These are phyloP conservation scores for Drepanosiphum platanoidis DNA, from an alignment of 2,888 invertebrate genomes.

Conservation along the genomic window DNA sequence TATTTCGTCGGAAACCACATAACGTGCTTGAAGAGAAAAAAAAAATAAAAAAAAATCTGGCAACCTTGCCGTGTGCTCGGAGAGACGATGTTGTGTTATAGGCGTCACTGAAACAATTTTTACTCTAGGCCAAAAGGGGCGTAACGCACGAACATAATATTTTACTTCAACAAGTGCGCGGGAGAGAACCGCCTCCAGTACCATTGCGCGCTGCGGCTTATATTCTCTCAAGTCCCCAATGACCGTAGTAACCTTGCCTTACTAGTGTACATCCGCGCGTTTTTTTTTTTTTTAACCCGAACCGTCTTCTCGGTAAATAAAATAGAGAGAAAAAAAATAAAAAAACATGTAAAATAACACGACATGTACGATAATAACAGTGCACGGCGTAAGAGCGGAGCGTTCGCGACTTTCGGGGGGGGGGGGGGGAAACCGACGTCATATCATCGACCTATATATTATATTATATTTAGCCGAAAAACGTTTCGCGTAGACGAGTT, in stretches of 20 bases:
- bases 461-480: too few species aligned
- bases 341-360: conserved; percentile 2
- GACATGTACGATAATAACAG: conserved; percentile 4
- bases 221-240: conserved; percentile 22
- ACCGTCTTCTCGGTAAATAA: conserved; percentile 37
- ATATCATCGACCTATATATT: too few species aligned
- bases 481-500: too few species aligned
- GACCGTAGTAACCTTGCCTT: conserved; percentile 52
- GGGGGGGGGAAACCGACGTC: too few species aligned
- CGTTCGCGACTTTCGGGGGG: too few species aligned
- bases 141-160: conserved; percentile 62
- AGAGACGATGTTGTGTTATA: conserved; percentile 45
- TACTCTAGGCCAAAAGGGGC: conserved; percentile 62
- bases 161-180: conserved; percentile 62
- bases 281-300: conserved; percentile 43
- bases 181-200: conserved; percentile 62
- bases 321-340: conserved; percentile 6
- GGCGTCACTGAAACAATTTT: conserved; percentile 61
- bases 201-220: conserved; percentile 51
- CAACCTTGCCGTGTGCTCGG: conserved; percentile 46
- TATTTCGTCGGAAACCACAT: conserved; percentile 59
- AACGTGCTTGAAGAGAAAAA: conserved; percentile 52
- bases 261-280: conserved; percentile 36
- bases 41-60: conserved; percentile 59
- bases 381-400: too few species aligned